Evolutionary conservation across 2,888 invertebrate genomes (phyloP), one percentile per base, ranked within the genome.

Genomic region (Ophioninae sp.): DNA sequence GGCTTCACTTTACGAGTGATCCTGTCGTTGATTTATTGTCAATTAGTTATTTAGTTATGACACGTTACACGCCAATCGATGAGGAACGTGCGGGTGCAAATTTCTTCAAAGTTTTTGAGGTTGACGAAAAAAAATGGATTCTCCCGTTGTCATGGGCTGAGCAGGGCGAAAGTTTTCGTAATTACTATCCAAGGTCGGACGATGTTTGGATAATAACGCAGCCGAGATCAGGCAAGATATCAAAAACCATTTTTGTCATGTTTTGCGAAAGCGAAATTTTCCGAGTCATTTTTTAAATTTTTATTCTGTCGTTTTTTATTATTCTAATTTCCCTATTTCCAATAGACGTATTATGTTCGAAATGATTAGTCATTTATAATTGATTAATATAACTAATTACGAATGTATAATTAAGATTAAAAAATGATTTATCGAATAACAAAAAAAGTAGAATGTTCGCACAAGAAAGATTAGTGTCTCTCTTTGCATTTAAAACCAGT

Each of bases 131-230:
- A 86, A 95, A 95, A 84, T 96, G 95, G 92, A 95, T 96, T 88
- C 94, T 96, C 64, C 96, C 96, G 0, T 92, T 94, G 88, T 95
- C 95, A 88, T 96, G 95, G 90, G 94, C 93, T 76, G 90, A 93
- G 56, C 94, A 95, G 86, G 96, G 95, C 0, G 93, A 94, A 41
- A 93, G 94, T 73, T 95, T 95, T 88, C 96, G 95, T 90, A 95
- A 95, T 90, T 96, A 96, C 93, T 92, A 95, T 87, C 93, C 95
- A 0, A 93, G 95, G 81, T 89, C 94, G 0, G 94, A 94, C 87
- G 97, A 97, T 91, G 94, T 96, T 17, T 96, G 96, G 94, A 94
- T 97, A 20, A 94, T 95, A 9, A 96, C 96, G 30, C 96, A 95
- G 91, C 96, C 97, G 5, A 94, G 97, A 92, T 96, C 96, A 89